A percentile compares a stretch with the other conserved stretches of the same genome.
These are phyloP conservation scores for Loxodonta africana DNA, from an alignment of 2,113 vertebrate genomes.

Conservation along the genomic window DNA sequence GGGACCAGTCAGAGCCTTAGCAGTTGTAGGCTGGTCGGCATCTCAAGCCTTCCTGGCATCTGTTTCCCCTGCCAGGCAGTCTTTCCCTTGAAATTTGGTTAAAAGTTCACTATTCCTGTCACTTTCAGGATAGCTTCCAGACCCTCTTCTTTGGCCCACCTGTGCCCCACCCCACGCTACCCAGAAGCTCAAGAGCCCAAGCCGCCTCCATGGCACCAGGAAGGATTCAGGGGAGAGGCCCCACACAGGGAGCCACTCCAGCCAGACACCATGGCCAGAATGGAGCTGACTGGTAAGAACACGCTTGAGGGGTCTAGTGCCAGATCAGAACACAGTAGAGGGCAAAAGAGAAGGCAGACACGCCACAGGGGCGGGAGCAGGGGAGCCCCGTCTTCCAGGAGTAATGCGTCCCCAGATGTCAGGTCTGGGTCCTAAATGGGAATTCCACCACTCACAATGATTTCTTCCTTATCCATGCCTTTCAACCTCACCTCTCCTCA, in stretches of 20 bases:
- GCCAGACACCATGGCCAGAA: slow-evolving; percentile 68
- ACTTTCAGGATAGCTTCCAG: slow-evolving; percentile 68
- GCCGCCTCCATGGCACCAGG: slow-evolving; percentile 85
- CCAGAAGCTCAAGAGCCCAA: slow-evolving; percentile 65
- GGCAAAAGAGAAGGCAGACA: neutral
- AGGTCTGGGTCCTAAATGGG: slow-evolving; percentile 11
- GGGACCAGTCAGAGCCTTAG: neutral
- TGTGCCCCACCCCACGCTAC: slow-evolving; percentile 66
- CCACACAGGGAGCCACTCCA: slow-evolving; percentile 75
- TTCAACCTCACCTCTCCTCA: slow-evolving; percentile 32
- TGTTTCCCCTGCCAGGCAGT: neutral
- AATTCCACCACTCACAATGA: neutral
- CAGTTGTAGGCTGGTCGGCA: neutral
- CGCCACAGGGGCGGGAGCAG: fast-evolving
- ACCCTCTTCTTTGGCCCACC: slow-evolving; percentile 34
- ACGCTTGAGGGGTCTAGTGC: neutral
- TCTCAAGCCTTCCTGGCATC: neutral
- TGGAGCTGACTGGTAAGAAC: slow-evolving; percentile 81
- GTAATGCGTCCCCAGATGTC: neutral
- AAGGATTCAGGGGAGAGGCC: slow-evolving; percentile 80
- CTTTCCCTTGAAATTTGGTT: slow-evolving; percentile 40
- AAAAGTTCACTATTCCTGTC: slow-evolving; percentile 13
- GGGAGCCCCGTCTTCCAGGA: neutral
- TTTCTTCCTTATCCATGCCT: slow-evolving; percentile 23
- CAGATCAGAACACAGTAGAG: neutral